Evolutionary conservation across 2,888 invertebrate genomes (phyloP).

Genomic region (Hydraecia micacea): DNA sequence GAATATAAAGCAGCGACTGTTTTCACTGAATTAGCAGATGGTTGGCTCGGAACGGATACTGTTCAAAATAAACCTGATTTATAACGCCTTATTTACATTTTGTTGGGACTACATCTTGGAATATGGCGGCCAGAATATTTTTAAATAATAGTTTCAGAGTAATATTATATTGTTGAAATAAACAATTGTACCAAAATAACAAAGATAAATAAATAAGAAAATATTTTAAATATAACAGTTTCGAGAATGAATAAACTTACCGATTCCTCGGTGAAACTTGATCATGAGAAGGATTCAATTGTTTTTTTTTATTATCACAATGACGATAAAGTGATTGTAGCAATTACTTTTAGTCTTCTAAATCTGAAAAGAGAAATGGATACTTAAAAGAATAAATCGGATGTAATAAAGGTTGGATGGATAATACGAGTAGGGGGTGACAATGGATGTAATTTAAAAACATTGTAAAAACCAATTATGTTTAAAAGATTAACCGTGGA

Average conservation of each 20-base stretch:
- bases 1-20: conserved; percentile 68
- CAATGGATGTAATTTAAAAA: background rate
- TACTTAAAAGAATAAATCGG: too few relatives aligned
- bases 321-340: background rate
- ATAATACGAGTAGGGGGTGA: background rate
- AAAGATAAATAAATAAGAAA: too few relatives aligned
- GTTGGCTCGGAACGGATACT: conserved; percentile 66
- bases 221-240: background rate
- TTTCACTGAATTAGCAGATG: conserved; percentile 83
- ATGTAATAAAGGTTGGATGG: background rate
- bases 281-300: background rate
- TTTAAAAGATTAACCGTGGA: too few relatives aligned
- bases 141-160: conserved; percentile 41
- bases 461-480: too few relatives aligned
- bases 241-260: background rate
- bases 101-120: conserved; percentile 57
- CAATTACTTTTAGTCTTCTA: background rate
- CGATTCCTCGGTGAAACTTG: background rate
- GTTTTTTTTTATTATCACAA: background rate
- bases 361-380: too few relatives aligned
- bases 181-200: background rate
- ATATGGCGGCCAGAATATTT: conserved; percentile 47
- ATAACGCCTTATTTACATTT: conserved; percentile 76
- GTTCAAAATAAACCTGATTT: conserved; percentile 77
- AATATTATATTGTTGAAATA: conserved; percentile 8